phyloP scores from a whole-genome alignment of 2,113 vertebrate species.

The Elaphurus davidianus region DNA sequence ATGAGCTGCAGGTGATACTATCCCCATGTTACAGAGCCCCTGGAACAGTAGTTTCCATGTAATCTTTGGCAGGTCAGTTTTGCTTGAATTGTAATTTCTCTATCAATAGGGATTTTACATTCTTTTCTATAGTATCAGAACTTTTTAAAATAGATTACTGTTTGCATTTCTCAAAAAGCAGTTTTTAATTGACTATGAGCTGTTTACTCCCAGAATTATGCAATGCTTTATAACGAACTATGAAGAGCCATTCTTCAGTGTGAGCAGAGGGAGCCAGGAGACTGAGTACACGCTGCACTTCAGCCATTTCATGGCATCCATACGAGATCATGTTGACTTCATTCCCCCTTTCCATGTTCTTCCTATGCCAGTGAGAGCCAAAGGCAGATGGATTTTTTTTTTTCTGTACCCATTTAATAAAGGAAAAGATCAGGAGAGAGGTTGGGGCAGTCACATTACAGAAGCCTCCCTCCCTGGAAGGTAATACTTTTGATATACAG shows the following conservation, averaged over 20 bases:
- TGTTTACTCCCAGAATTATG: not conserved
- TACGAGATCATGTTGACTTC: not conserved
- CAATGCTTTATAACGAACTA: not conserved
- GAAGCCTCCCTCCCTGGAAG: not conserved
- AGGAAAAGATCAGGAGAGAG: not conserved
- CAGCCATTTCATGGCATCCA: not conserved
- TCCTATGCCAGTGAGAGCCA: not conserved
- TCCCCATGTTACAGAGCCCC: not conserved
- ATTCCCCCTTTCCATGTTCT: not conserved
- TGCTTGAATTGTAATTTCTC: not conserved
- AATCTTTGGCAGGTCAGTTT: not conserved
- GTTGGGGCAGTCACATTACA: not conserved
- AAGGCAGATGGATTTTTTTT: not conserved
- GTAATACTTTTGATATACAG: not conserved
- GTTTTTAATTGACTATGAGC: not conserved
- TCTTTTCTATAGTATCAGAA: not conserved
- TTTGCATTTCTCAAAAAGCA: not conserved
- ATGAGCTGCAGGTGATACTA: not conserved
- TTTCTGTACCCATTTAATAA: not conserved
- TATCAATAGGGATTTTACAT: not conserved
- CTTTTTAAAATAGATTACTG: not conserved
- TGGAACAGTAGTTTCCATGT: not conserved
- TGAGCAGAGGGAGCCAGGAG: too few relatives aligned
- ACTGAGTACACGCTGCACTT: fast-evolving
- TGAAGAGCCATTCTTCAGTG: not conserved